These are phyloP conservation scores for Thomomys bottae DNA, from an alignment of 2,113 vertebrate species.

Conservation along the genomic window DNA sequence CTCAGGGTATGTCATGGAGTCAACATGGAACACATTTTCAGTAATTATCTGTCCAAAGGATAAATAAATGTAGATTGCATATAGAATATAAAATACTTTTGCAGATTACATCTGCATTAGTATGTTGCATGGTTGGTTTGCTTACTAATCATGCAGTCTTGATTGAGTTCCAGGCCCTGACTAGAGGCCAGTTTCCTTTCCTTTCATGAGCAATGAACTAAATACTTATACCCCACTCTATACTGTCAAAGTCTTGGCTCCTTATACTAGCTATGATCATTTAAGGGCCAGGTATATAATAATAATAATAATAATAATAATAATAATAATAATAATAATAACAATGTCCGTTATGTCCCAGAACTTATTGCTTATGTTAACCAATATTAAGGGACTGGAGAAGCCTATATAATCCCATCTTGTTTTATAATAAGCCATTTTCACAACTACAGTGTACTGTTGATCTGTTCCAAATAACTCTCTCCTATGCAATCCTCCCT, in stretches of 20 bases:
- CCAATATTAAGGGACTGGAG: background rate
- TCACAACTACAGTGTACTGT: background rate
- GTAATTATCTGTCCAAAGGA: background rate
- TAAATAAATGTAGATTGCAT: background rate
- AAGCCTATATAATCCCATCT: background rate
- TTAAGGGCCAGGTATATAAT: no score
- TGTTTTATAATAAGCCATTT: background rate
- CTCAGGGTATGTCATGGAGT: background rate
- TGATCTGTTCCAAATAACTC: background rate
- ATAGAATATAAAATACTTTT: background rate
- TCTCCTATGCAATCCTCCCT: background rate
- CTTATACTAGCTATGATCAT: background rate
- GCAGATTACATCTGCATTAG: background rate
- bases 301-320: no score
- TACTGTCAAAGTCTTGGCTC: background rate
- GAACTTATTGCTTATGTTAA: background rate
- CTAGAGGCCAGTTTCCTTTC: background rate
- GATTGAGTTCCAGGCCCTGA: background rate
- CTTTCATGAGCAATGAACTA: background rate
- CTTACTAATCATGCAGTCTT: background rate
- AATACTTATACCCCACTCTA: background rate
- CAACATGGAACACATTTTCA: background rate
- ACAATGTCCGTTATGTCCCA: accelerated
- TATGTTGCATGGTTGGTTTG: background rate
- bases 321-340: no score